These are phyloP conservation scores for Lithodes maja DNA, from an alignment of 2,888 invertebrate genomes.

Conservation along the genomic window DNA sequence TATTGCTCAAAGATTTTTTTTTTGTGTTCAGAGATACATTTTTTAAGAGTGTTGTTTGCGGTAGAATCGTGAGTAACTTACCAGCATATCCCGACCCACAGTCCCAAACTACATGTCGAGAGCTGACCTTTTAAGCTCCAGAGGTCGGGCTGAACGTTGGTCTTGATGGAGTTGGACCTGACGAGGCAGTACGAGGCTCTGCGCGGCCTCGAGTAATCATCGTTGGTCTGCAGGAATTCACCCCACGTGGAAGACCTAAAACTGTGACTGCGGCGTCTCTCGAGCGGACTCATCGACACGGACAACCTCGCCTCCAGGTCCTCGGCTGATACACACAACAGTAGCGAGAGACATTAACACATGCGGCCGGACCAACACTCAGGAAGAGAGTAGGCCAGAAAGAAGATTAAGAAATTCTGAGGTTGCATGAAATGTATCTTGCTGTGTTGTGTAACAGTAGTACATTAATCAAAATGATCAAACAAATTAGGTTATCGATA, in stretches of 20 bases:
- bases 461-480: too few relatives aligned
- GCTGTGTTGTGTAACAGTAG: too few relatives aligned
- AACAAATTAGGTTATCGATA: too few relatives aligned
- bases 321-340: conserved; percentile 52
- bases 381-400: neutral
- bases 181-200: conserved; percentile 52
- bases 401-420: too few relatives aligned
- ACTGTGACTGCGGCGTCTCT: conserved; percentile 56
- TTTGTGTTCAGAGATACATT: too few relatives aligned
- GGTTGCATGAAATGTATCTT: too few relatives aligned
- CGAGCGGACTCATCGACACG: conserved; percentile 56
- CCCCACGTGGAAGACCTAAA: conserved; percentile 53
- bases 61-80: too few relatives aligned
- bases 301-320: conserved; percentile 61
- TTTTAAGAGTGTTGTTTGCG: too few relatives aligned
- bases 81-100: too few relatives aligned
- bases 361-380: conserved; percentile 17
- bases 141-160: conserved; percentile 32
- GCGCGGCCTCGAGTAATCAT: conserved; percentile 39
- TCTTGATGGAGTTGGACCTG: conserved; percentile 60
- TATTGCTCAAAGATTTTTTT: too few relatives aligned
- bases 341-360: conserved; percentile 42
- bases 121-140: conserved; percentile 54
- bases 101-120: neutral
- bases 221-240: conserved; percentile 44